Base-by-base conservation (phyloP, 2,888 invertebrate genomes). In the Drosophila anomelani region DNA sequence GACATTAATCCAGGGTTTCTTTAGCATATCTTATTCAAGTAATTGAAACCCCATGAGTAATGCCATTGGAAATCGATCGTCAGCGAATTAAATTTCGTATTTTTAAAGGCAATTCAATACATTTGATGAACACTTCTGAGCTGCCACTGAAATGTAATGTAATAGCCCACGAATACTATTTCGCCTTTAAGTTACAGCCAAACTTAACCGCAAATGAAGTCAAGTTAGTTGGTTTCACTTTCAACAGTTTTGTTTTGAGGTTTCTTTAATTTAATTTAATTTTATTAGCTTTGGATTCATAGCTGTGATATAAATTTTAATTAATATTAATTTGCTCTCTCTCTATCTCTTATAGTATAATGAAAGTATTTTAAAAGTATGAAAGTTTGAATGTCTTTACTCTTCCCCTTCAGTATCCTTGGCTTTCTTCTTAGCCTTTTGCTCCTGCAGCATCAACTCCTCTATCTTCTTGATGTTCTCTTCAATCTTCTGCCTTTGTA, bases 381-480 rank as follows among this genome's bases (percentile, higher is more conserved):
- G n/a, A n/a, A n/a, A n/a, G 12, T 36, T 12, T 12, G 0, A 4
- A 10, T 10, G 2, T 0, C 1, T 46, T 12, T 49, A 20, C 13
- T 17, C 13, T 4, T 51, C 34, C 13, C 4, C 9, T 38, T 32
- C 7, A 0, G 13, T 15, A 59, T 3, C 44, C n/a, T 15, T 68
- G 57, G 2, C 1, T 29, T 56, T n/a, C 17, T 56, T 36, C 15
- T 56, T 74, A 2, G n/a, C 17, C 23, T 58, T 63, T 26, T 49
- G 54, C 17, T 81, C 86, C 6, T 20, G 26, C 51, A 70, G 17
- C 7, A 87, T 34, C 13, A 84, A 49, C 0, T 38, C 60, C n/a
- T 88, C 66, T 10, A 84, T 84, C 51, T 80, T 85, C 59, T 79
- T 71, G 0, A 84, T 58, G 9, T 72, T 83, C 57, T 77, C 66